Base-by-base conservation (phyloP, 2,888 invertebrate species). In the Anorthoa munda region DNA sequence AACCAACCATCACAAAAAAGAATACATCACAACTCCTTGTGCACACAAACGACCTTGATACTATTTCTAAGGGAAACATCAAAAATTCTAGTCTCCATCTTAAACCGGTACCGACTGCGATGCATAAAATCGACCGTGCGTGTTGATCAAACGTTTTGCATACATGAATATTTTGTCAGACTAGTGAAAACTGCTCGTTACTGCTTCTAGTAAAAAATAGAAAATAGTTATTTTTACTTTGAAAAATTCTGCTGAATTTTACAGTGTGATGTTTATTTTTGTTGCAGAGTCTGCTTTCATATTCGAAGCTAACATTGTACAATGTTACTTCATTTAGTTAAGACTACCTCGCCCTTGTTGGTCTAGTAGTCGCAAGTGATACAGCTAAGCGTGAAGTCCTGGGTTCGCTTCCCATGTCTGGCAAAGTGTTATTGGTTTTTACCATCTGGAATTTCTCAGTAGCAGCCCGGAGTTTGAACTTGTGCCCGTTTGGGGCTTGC, bases 81-180 rank as follows among this genome's bases (percentile, higher is more conserved):
- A 26, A 2, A 65, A 64, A 71, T 48, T 66, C 61, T 45, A 39
- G 60, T 58, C n/a, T 46, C 26, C 59, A 68, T 55, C 9, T 58
- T 31, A 31, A 82, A 67, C 79, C 50, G 53, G 64, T 73, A 67
- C 60, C 51, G 50, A 59, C 21, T 66, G 65, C 58, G 50, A 69
- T 72, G 65, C 67, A 78, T 66, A 79, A 81, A 82, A 80, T 77
- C 77, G 74, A 23, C 75, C 69, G 75, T 74, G 78, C 74, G 64
- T 61, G 69, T 61, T 68, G 60, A 79, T 77, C 77, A 78, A 81
- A 85, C 82, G 69, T 80, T 87, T 86, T 83, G 82, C 84, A 89
- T 85, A 81, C 70, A 84, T 88, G 81, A 84, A 85, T 88, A 82
- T 72, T 51, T 65, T 68, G 64, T 60, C 18, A n/a, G 60, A 50